Conservation (phyloP, 2,888 invertebrate genomes). For the Conistra vaccinii region DNA sequence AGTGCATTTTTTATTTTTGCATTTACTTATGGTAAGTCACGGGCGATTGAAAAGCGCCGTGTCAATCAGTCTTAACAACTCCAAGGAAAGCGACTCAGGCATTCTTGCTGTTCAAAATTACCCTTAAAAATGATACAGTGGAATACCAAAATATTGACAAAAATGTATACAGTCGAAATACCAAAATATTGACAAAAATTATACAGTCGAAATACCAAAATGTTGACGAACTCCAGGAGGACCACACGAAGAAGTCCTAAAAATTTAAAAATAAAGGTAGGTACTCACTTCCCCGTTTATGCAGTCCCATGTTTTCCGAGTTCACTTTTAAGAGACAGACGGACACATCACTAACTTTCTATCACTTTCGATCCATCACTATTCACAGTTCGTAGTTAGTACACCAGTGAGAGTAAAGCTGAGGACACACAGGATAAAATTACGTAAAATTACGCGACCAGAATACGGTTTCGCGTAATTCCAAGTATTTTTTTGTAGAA, state of each 20-base stretch:
- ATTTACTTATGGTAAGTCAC: no score
- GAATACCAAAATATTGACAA: not conserved
- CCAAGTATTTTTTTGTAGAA: slow-evolving; percentile 33
- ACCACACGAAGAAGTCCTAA: not conserved
- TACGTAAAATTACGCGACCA: slow-evolving; percentile 59
- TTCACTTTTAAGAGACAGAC: slow-evolving; percentile 65
- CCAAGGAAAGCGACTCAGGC: no score
- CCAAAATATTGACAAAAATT: not conserved
- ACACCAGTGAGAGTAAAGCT: slow-evolving; percentile 57
- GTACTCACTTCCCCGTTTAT: slow-evolving; percentile 86
- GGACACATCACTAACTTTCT: slow-evolving; percentile 76
- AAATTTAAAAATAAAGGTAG: slow-evolving; percentile 5
- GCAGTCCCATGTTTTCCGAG: slow-evolving; percentile 82
- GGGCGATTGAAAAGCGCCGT: no score
- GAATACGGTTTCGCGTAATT: slow-evolving; percentile 46
- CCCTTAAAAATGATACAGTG: not conserved
- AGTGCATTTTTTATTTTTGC: no score
- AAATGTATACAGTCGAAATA: not conserved
- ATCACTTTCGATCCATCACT: slow-evolving; percentile 77
- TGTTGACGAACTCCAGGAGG: not conserved
- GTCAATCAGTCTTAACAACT: no score
- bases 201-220: not conserved
- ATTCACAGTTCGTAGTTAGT: slow-evolving; percentile 61
- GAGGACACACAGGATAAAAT: slow-evolving; percentile 61
- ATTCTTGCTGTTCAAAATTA: no score